Evolutionary conservation across 2,113 vertebrate genomes (phyloP), one percentile per base, ranked within the genome.

Genomic region (Pelusios castaneus): DNA sequence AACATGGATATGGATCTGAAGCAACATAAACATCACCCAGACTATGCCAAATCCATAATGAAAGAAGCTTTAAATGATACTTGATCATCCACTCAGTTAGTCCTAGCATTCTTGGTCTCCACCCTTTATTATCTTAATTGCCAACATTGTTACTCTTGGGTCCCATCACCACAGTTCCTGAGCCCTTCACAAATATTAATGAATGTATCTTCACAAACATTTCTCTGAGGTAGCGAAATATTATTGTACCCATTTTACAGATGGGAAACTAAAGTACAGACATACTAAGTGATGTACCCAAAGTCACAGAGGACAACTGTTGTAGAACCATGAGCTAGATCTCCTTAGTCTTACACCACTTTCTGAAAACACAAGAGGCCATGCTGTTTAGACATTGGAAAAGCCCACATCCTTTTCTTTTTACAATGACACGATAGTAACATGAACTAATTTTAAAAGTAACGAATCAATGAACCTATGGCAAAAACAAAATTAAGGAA

Each of bases 211-310:
- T 63, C 60, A 34, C 27, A 89, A 87, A 27, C 11, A 63, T 38
- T 17, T 22, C 38, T 25, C 14, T 0, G 0, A 31, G 5, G 1
- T 49, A n/a, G 54, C n/a, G 14, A 34, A 85, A 10, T 0, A 2
- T 34, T 63, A 34, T 70, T 87, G 22, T 16, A 43, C 82, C 14
- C 82, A 0, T 58, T 91, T 77, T 80, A 11, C 27, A 75, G n/a
- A 2, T 45, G 67, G 56, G 11, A 76, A 92, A 63, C 38, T 6
- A 77, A 92, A 34, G 3, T 38, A 19, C 29, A 56, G 54, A 63
- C 58, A 31, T 60, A 63, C 31, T 63, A 63, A 63, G 16, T 43
- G 38, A 22, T 43, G 43, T 41, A 3, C 38, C 19, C 70, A 73
- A 5, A 5, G 38, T 73, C 70, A 63, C 60, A 63, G 31, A 63